A percentile compares a stretch with the other conserved stretches of the same genome.
phyloP scores from a whole-genome alignment of 2,113 vertebrate species.

The Irena cyanogastra region DNA sequence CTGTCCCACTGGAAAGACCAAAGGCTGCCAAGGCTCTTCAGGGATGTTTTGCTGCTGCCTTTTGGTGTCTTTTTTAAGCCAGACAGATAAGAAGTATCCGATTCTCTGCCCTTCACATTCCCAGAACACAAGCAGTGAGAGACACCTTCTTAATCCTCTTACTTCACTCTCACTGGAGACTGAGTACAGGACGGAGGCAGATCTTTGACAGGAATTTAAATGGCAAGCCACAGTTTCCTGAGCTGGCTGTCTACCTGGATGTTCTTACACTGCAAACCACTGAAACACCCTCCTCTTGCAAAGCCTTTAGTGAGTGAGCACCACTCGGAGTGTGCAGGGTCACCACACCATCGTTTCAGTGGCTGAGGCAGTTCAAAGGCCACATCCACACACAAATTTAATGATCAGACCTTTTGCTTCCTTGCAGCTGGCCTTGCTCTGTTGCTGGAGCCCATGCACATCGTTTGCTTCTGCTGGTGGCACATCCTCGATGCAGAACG shows the following conservation, averaged over 20 bases:
- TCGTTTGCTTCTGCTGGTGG: background rate
- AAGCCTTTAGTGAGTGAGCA: background rate
- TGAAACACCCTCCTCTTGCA: background rate
- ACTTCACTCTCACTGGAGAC: background rate
- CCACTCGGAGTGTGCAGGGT: background rate
- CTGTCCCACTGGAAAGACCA: background rate
- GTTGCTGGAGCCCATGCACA: background rate
- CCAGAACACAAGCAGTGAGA: background rate
- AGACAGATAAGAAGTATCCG: background rate
- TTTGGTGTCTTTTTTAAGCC: background rate
- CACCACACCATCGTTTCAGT: background rate
- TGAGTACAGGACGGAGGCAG: background rate
- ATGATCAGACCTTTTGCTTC: background rate
- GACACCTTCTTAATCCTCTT: background rate
- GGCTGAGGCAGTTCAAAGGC: background rate
- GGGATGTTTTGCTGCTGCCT: background rate
- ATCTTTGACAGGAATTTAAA: background rate
- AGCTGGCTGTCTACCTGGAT: background rate
- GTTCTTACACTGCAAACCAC: background rate
- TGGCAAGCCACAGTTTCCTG: background rate
- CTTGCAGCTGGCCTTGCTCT: background rate
- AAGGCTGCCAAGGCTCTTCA: background rate
- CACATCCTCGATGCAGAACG: background rate
- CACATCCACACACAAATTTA: background rate
- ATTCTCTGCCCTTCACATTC: background rate